Percentiles rank a stretch among this genome's conserved stretches.
phyloP scores from a whole-genome alignment of 2,888 invertebrate genomes.

The Ophion slaviceki region DNA sequence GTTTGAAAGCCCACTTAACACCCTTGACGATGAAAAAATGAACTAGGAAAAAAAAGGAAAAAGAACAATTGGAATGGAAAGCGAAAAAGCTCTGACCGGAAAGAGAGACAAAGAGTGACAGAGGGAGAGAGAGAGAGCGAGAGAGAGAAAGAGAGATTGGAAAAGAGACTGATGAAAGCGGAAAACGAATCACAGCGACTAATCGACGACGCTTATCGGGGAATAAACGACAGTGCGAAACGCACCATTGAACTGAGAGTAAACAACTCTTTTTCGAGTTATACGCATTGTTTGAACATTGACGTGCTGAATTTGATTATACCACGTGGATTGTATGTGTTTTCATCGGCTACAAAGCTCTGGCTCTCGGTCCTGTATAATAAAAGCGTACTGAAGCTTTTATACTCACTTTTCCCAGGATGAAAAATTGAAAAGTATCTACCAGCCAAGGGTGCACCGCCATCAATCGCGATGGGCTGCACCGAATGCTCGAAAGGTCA shows the following conservation, averaged over 20 bases:
- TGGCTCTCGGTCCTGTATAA: conserved; percentile 5
- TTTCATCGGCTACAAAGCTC: conserved; percentile 9
- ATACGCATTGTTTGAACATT: conserved; percentile 44
- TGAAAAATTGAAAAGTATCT: conserved; percentile 3
- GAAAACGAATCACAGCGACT: conserved; percentile 20
- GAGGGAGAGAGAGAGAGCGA: not conserved
- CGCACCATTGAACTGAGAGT: conserved; percentile 19
- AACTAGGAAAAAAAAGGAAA: not conserved
- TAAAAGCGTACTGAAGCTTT: not conserved
- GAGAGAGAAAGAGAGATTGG: not conserved
- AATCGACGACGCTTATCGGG: conserved; percentile 48
- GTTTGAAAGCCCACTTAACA: conserved; percentile 18
- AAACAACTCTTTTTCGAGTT: conserved; percentile 48
- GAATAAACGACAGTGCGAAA: conserved; percentile 20
- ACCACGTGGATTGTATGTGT: conserved; percentile 19
- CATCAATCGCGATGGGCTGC: not conserved
- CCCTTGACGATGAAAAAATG: conserved; percentile 28
- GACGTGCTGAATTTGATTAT: conserved; percentile 30
- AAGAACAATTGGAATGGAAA: not conserved
- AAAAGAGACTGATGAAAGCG: not conserved
- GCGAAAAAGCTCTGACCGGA: not conserved
- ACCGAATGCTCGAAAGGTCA: not conserved
- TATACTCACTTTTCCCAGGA: not conserved
- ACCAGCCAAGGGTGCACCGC: not conserved
- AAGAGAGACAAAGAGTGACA: not conserved